These are phyloP conservation scores for Babyrousa celebensis DNA, from an alignment of 2,797 vertebrate genomes.

Conservation along the genomic window DNA sequence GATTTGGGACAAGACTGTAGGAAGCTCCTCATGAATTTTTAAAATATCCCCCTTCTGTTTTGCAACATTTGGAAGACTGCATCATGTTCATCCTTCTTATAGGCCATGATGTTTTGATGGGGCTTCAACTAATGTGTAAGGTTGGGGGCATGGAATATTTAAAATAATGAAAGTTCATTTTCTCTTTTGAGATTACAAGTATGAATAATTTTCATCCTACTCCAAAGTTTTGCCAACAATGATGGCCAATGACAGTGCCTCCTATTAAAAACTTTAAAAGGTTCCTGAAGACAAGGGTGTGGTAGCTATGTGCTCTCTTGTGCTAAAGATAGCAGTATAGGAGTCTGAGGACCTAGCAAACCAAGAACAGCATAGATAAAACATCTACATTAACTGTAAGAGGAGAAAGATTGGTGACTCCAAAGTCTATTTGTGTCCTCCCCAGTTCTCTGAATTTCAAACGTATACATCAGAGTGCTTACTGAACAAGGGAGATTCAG, in stretches of 20 bases:
- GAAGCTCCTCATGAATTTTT: not conserved
- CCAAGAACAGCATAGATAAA: not conserved
- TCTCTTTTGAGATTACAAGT: not conserved
- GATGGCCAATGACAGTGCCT: not conserved
- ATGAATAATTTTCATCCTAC: not conserved
- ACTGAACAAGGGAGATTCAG: not conserved
- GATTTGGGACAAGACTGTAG: not conserved
- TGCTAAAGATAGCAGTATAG: not conserved
- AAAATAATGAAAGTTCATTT: not conserved
- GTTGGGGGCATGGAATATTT: not conserved
- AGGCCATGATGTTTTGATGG: not conserved
- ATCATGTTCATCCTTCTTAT: not conserved
- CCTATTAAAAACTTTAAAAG: not conserved
- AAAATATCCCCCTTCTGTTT: not conserved
- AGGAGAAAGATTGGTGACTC: not conserved
- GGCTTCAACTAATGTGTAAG: not conserved
- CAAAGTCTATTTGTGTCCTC: not conserved
- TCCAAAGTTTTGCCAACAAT: not conserved
- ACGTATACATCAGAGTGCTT: not conserved
- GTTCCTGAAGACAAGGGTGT: conserved; percentile 11
- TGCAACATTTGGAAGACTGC: not conserved
- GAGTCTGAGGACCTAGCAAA: not conserved
- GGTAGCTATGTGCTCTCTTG: not conserved
- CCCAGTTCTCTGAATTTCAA: not conserved
- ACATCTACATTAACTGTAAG: not conserved